phyloP scores from a whole-genome alignment of 2,113 vertebrate species.

The Perca flavescens region DNA sequence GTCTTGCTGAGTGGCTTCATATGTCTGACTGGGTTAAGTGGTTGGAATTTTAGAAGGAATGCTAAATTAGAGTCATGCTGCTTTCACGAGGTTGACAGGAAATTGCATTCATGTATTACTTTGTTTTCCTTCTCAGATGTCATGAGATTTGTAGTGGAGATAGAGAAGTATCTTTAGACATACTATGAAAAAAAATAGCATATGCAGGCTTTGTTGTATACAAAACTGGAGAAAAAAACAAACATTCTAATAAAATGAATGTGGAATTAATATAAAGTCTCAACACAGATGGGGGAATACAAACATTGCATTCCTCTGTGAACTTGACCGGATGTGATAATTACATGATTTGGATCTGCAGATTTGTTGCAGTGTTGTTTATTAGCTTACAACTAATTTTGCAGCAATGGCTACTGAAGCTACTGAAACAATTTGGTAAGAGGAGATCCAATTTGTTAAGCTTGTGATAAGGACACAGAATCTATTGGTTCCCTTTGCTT shows the following conservation, averaged over 20 bases:
- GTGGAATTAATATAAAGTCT: slow-evolving; percentile 3
- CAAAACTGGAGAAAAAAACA: background rate
- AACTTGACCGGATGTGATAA: slow-evolving; percentile 13
- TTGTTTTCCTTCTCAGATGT: slow-evolving; percentile 6
- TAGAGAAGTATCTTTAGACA: background rate
- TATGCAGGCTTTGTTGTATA: background rate
- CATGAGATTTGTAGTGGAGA: slow-evolving; percentile 11
- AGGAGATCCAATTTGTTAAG: background rate
- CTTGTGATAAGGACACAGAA: background rate
- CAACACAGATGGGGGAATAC: slow-evolving; percentile 10
- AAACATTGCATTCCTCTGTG: slow-evolving; percentile 13
- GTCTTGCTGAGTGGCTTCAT: slow-evolving; percentile 34
- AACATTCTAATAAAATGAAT: background rate
- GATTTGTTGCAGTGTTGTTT: slow-evolving; percentile 12
- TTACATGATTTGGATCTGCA: background rate
- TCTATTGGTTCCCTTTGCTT: background rate
- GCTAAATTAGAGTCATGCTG: slow-evolving; percentile 59
- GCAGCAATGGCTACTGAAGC: background rate
- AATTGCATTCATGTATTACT: slow-evolving; percentile 49
- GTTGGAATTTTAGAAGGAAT: slow-evolving; percentile 49
- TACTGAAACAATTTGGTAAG: background rate
- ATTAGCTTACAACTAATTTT: slow-evolving; percentile 43
- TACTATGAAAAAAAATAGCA: background rate
- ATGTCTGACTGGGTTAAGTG: slow-evolving; percentile 39
- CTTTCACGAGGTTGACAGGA: slow-evolving; percentile 54